phyloP scores from a whole-genome alignment of 2,797 vertebrate species.

The Danio albolineatus region DNA sequence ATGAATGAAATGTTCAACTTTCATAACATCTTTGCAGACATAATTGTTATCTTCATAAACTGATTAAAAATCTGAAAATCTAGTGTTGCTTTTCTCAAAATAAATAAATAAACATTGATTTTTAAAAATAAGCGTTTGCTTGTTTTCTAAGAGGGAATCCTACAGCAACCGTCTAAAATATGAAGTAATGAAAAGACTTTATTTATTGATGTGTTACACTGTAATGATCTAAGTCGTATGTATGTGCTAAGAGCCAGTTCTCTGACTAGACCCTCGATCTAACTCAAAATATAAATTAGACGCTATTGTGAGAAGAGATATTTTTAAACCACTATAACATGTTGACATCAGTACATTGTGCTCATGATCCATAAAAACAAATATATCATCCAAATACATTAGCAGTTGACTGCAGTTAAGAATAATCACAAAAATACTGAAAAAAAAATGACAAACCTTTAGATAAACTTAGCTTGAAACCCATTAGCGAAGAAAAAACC shows the following conservation, averaged over 20 bases:
- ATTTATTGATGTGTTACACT: not conserved
- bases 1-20: not conserved
- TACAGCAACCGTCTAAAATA: not conserved
- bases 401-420: not conserved
- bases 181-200: not conserved
- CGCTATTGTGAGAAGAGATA: slow-evolving; percentile 12
- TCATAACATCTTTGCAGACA: not conserved
- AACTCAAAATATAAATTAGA: slow-evolving; percentile 20
- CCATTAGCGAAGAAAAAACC: not conserved
- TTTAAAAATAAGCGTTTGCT: not conserved
- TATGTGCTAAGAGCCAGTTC: slow-evolving; percentile 32
- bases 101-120: not conserved
- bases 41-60: not conserved
- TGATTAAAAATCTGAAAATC: not conserved
- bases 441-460: not conserved
- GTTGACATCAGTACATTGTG: not conserved
- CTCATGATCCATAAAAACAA: slow-evolving; percentile 1
- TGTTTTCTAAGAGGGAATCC: not conserved
- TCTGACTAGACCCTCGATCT: slow-evolving; percentile 16
- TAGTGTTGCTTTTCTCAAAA: not conserved
- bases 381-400: not conserved
- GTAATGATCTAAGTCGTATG: slow-evolving; percentile 8
- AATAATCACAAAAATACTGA: not conserved
- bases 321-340: slow-evolving; percentile 3
- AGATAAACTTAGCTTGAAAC: not conserved